Evolutionary conservation across 2,888 invertebrate species (phyloP), one percentile per base, ranked within the genome.

Genomic region (Palloptera scutellata): DNA sequence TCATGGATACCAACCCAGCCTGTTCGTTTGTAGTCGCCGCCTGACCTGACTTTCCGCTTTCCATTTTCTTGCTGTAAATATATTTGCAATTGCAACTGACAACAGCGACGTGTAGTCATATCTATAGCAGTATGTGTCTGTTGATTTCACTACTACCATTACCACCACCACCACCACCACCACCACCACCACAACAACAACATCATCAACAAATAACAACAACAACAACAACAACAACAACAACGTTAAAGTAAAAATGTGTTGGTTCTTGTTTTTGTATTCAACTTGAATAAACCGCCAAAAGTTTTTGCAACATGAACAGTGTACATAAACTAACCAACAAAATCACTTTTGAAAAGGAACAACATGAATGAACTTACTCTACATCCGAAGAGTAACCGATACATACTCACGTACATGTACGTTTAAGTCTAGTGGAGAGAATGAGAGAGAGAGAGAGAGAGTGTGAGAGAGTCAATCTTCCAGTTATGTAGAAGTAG

Each of bases 341-440:
- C 71, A 72, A 73, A 75, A 78, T 78, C 72, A 73, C 76, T 75
- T 73, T 70, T 54, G 62, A 68, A 68, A 53, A 5, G n/a, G 10
- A 41, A 43, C 40, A 20, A 43, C 0, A 60, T 2, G 10, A 17
- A 55, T 45, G 51, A 19, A 61, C 45, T 5, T 19, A 15, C 58
- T 12, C 11, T 43, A 30, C 43, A 20, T 19, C 41, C 57, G 11
- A 30, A 30, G 30, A 30, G 6, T 30, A 30, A 30, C 30, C 6
- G 30, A 30, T 6, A 30, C 30, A 30, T 30, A 30, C 30, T 4
- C 6, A 30, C 6, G 30, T 30, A 30, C 6, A 30, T 30, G 6
- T 30, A 30, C 30, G 6, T 30, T 30, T n/a, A n/a, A n/a, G n/a
- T n/a, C n/a, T n/a, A n/a, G 30, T 30, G 6, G 2, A 30, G 2